Percentiles rank a stretch among this genome's conserved stretches.
phyloP scores from a whole-genome alignment of 2,888 invertebrate species.

The Callosobruchus maculatus region DNA sequence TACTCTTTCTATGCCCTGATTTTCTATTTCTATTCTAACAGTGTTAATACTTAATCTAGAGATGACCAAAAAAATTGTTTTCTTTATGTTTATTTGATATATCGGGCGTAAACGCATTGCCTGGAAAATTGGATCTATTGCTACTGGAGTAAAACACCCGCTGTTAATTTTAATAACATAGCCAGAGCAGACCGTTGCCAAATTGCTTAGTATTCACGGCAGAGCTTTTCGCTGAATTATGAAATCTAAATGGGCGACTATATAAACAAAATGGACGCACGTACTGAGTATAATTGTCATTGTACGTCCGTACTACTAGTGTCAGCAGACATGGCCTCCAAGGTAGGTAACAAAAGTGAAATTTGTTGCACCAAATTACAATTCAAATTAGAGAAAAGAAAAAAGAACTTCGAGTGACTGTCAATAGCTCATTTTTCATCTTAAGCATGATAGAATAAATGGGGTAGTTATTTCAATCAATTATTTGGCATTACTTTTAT shows the following conservation, averaged over 20 bases:
- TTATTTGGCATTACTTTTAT: too few relatives aligned
- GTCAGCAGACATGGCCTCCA: constrained; percentile 27
- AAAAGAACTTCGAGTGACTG: too few relatives aligned
- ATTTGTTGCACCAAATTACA: not conserved
- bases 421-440: too few relatives aligned
- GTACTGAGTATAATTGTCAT: constrained; percentile 18
- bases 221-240: constrained; percentile 18
- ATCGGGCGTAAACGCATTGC: too few relatives aligned
- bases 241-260: constrained; percentile 25
- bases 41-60: too few relatives aligned
- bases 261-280: constrained; percentile 19
- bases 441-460: too few relatives aligned
- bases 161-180: constrained; percentile 6
- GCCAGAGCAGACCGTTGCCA: constrained; percentile 14
- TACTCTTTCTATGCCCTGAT: too few relatives aligned
- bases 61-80: too few relatives aligned
- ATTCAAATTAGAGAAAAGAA: not conserved
- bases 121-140: not conserved
- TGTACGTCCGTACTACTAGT: constrained; percentile 21
- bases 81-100: too few relatives aligned
- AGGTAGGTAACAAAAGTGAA: constrained; percentile 20
- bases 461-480: too few relatives aligned
- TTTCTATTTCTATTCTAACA: too few relatives aligned
- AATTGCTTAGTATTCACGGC: constrained; percentile 27
- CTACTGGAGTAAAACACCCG: not conserved